Evolutionary conservation across 2,888 invertebrate species (phyloP), one percentile per base, ranked within the genome.

Genomic region (Siphonodentalium dalli): DNA sequence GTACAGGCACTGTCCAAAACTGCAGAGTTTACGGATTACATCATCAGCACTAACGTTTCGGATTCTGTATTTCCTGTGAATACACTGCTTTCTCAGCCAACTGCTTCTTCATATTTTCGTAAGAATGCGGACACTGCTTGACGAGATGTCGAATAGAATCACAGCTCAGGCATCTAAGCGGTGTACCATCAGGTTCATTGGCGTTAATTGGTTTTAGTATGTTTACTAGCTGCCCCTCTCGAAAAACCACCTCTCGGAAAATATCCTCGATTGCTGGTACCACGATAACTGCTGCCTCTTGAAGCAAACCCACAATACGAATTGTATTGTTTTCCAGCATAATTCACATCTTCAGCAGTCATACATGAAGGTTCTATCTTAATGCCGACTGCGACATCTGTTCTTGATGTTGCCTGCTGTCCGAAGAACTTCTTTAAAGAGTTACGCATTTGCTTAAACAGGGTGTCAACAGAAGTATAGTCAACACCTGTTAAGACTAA

Each of bases 1-100:
- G 47, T 55, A 40, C 61, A 55, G 3, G 55, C 62, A 33, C 48
- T 54, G 26, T 59, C 59, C 28, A 62, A 39, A 23, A 62, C 45
- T 29, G 59, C 57, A 24, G 56, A 49, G 27, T 57, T 52, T 8
- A 33, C 29, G 13, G 62, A 42, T 51, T 63, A 54, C 31, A 47
- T 26, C 26, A 52, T 28, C 24, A 59, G 26, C 11, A 52, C 31
- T 9, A 42, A 29, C 3, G 43, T 33, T 37, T 59, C 55, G 31
- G 26, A 44, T 20, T 9, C 11, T 23, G 33, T 46, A 21, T 54
- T 51, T 31, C 58, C 58, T n/a, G 55, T 59, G 29, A 59, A 59
- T 18, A 59, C 13, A 52, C 52, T 21, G 54, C 60, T 21, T 61
- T 44, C 34, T 57, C 54, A 28, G 43, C 45, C 29, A 18, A 18